Evolutionary conservation across 1,140 invertebrate species (phyloP).

Genomic region (Aradophagus sp.): DNA sequence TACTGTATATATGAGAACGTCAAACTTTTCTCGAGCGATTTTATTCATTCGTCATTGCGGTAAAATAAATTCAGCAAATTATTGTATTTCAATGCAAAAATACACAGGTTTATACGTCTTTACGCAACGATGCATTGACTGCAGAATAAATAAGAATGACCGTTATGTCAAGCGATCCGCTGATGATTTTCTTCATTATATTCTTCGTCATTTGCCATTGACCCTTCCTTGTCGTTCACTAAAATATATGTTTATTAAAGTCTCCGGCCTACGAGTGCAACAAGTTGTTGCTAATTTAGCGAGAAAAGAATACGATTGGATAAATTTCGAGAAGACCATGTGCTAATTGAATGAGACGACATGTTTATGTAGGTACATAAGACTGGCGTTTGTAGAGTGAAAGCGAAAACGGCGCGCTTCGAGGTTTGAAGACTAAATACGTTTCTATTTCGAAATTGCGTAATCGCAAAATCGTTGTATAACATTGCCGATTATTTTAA

Average conservation of each 20-base stretch:
- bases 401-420: constrained; percentile 12
- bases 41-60: too few species aligned
- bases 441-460: too few species aligned
- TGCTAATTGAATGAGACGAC: constrained; percentile 40
- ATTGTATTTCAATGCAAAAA: too few species aligned
- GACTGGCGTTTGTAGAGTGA: constrained; percentile 23
- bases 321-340: constrained; percentile 43
- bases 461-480: too few species aligned
- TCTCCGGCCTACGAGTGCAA: constrained; percentile 50
- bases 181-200: constrained; percentile 66
- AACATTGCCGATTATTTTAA: too few species aligned
- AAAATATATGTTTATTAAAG: constrained; percentile 52
- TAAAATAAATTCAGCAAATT: too few species aligned
- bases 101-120: too few species aligned
- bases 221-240: constrained; percentile 55
- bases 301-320: constrained; percentile 50
- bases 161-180: constrained; percentile 63
- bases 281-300: constrained; percentile 56
- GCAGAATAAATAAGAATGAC: constrained; percentile 54
- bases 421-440: background rate
- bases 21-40: too few species aligned
- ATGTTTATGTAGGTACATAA: constrained; percentile 40
- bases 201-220: constrained; percentile 56
- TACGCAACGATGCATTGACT: too few species aligned
- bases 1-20: too few species aligned